phyloP scores from a whole-genome alignment of 2,888 invertebrate genomes.

The Gibbula magus region DNA sequence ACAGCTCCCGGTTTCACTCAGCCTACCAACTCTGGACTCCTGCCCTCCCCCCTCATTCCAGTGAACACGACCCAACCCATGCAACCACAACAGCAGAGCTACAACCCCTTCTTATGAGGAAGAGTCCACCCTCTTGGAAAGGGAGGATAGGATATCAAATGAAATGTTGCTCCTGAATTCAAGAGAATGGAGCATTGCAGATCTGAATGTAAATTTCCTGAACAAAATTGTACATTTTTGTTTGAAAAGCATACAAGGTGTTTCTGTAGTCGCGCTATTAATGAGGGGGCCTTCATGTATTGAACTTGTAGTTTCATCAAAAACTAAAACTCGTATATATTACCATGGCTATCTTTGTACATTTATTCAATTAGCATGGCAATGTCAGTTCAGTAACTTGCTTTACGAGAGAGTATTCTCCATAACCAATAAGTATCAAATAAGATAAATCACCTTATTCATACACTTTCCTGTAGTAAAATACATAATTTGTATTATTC shows the following conservation, averaged over 20 bases:
- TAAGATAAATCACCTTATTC: no score
- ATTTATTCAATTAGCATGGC: no score
- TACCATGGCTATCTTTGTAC: no score
- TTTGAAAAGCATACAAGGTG: conserved; percentile 5
- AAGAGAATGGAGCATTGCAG: background rate
- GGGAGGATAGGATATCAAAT: background rate
- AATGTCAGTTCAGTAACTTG: no score
- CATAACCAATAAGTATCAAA: no score
- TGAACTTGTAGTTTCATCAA: no score
- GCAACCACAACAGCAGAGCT: conserved; percentile 58
- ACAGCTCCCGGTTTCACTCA: conserved; percentile 61
- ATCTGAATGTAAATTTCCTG: conserved; percentile 23
- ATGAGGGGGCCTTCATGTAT: no score
- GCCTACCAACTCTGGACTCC: conserved; percentile 52
- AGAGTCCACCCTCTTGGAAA: background rate
- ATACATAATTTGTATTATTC: no score
- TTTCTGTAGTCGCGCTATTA: background rate
- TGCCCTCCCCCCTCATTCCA: conserved; percentile 66
- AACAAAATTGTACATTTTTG: conserved; percentile 24
- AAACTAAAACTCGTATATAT: no score
- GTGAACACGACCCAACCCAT: conserved; percentile 46
- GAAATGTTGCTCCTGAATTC: background rate
- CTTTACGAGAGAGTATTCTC: no score
- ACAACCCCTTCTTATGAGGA: conserved; percentile 69
- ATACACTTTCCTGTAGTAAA: no score